Evolutionary conservation across 2,888 invertebrate species (phyloP).

Genomic region (Zygothrica quintamaculata): DNA sequence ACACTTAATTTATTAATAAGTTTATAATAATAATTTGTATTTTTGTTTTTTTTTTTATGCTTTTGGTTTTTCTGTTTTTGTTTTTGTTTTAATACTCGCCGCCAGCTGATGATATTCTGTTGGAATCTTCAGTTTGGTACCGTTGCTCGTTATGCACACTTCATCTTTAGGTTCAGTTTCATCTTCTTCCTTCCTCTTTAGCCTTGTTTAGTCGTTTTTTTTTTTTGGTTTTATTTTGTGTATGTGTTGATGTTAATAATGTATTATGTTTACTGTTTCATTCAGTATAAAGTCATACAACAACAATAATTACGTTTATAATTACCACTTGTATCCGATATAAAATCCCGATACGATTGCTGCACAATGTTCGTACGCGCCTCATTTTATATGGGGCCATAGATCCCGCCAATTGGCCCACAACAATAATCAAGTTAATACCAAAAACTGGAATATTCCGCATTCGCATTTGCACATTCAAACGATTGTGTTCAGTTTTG

Average conservation of each 20-base stretch:
- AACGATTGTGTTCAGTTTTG: too few species aligned
- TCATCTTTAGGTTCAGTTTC: conserved; percentile 11
- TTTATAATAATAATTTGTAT: conserved; percentile 72
- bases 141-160: conserved; percentile 53
- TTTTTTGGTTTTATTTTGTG: too few species aligned
- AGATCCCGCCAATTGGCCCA: neutral
- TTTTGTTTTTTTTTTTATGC: too few species aligned
- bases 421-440: too few species aligned
- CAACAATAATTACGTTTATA: conserved; percentile 56
- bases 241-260: conserved; percentile 51
- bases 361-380: conserved; percentile 52
- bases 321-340: conserved; percentile 17
- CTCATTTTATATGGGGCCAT: conserved; percentile 17
- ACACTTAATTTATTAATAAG: conserved; percentile 78
- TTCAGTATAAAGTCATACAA: conserved; percentile 32
- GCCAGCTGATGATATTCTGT: conserved; percentile 31
- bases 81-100: conserved; percentile 24
- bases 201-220: conserved; percentile 5
- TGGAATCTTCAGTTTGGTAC: conserved; percentile 45
- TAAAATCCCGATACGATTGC: conserved; percentile 26
- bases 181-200: neutral
- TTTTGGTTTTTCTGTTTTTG: too few species aligned
- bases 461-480: neutral
- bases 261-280: conserved; percentile 54
- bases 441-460: too few species aligned